phyloP scores from a whole-genome alignment of 2,888 invertebrate genomes.

The Ornithoptera alexandrae region DNA sequence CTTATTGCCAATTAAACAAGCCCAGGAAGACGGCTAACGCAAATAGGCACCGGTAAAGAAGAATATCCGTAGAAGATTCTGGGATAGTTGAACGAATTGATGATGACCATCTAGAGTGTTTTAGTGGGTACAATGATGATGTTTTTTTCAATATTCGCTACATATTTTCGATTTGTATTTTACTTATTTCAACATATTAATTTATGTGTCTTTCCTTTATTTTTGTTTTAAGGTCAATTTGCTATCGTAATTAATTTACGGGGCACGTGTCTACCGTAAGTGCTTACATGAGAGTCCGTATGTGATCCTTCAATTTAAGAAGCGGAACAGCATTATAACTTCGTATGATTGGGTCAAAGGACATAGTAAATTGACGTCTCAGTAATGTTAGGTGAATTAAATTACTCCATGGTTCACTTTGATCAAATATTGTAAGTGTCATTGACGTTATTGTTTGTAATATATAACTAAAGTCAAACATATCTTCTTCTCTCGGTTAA shows the following conservation, averaged over 20 bases:
- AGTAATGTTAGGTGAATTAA: conserved; percentile 13
- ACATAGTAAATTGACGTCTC: conserved; percentile 9
- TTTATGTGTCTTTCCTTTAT: neutral
- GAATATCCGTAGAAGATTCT: too few relatives aligned
- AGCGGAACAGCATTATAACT: conserved; percentile 13
- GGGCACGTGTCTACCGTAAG: neutral
- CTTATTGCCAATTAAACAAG: too few relatives aligned
- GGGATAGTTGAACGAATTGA: too few relatives aligned
- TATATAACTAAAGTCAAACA: too few relatives aligned
- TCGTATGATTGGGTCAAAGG: conserved; percentile 6
- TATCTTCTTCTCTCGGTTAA: too few relatives aligned
- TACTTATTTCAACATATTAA: neutral
- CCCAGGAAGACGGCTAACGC: too few relatives aligned
- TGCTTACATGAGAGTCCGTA: neutral
- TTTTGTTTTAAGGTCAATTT: conserved; percentile 1
- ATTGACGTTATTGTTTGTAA: neutral
- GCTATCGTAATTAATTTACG: neutral
- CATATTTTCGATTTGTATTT: too few relatives aligned
- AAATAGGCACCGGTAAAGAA: too few relatives aligned
- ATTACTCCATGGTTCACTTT: conserved; percentile 5
- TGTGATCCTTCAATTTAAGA: neutral
- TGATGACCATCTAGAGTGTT: too few relatives aligned
- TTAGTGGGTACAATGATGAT: too few relatives aligned
- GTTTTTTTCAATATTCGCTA: too few relatives aligned
- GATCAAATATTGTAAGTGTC: neutral